Evolutionary conservation across 2,113 vertebrate species (phyloP), one percentile per base, ranked within the genome.

Genomic region (Corythaixoides concolor): DNA sequence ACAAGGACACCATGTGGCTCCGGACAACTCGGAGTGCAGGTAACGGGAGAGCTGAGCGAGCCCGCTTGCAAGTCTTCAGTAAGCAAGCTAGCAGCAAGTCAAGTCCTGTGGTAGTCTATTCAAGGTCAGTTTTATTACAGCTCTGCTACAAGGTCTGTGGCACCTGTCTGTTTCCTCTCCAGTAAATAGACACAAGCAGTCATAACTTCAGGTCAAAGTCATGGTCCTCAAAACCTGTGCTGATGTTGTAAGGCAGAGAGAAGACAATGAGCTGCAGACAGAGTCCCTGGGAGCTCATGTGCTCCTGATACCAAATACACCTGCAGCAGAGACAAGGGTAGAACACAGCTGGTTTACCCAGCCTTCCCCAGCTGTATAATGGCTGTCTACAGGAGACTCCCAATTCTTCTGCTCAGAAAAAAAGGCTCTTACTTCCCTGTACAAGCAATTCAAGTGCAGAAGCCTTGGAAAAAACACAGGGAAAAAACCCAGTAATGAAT

Each of bases 11-110:
- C 14, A 8, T 0, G 4, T 35, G 41, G 64, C 7, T 89, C 11
- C 66, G 77, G 47, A 55, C n/a, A 83, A 15, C 3, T 0, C 0
- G 45, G 28, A 88, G 7, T 4, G n/a, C 32, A 80, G 58, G 22
- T 50, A 41, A 64, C 1, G 1, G 30, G 17, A 79, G 21, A 80
- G 55, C 20, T 50, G 13, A 53, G 60, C 32, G 18, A 70, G 20
- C 19, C n/a, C 64, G 32, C 28, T 63, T 39, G 27, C 0, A 2
- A 60, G 26, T 15, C 39, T 41, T 58, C 62, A 30, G 32, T 45
- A 41, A 85, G 52, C 43, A n/a, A n/a, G n/a, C n/a, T n/a, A 79
- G 37, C 69, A 88, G 35, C 14, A 81, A 82, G 6, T 30, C 2
- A 60, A 63, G 11, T 15, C 32, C 30, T 37, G 12, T 35, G 16